Evolutionary conservation across 1,140 invertebrate species (phyloP), one percentile per base, ranked within the genome.

Genomic region (Drosophila ercepeae): DNA sequence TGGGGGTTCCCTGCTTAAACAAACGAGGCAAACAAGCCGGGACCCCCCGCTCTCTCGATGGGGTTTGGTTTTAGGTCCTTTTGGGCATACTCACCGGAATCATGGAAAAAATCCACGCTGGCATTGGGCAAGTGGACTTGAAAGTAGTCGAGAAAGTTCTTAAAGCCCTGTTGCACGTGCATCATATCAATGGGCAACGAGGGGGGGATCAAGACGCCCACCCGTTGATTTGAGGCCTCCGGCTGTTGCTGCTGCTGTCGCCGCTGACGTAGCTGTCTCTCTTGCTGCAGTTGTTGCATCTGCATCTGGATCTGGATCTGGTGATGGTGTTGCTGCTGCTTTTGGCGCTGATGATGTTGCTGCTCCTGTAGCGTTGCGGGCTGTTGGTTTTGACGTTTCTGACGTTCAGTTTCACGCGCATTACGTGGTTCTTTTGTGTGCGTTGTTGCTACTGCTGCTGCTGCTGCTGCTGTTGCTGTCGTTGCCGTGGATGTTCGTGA

Each of bases 151-250:
- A 90, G 54, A 53, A 91, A 91, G 45, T 82, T 54, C 36, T 81
- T 53, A 18, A 91, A 91, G 23, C 89, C 89, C 75, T 82, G 72
- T 74, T 90, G 89, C 72, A 91, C 79, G 49, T 89, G 73, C 82
- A 78, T 78, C 77, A 75, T 84, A 55, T 91, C 74, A 34, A 45
- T 64, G 67, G 88, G 69, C 54, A 91, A 48, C 39, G 65, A 64
- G 25, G 82, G 34, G 29, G 89, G 84, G 55, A 90, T 84, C 71
- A 90, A 73, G 75, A 90, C 78, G 36, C 59, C 89, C 27, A 90
- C 67, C 52, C 78, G 69, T 64, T 75, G 81, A 36, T 9, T 18
- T 16, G 16, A 42, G 14, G 64, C 74, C 11, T 60, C 53, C 7
- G 57, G 57, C 18, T 68, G 67, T 9, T 48, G 53, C 3, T 72